A percentile compares a stretch with the other conserved stretches of the same genome.
These are phyloP conservation scores for Pterostichus niger DNA, from an alignment of 2,888 invertebrate species.

Conservation along the genomic window DNA sequence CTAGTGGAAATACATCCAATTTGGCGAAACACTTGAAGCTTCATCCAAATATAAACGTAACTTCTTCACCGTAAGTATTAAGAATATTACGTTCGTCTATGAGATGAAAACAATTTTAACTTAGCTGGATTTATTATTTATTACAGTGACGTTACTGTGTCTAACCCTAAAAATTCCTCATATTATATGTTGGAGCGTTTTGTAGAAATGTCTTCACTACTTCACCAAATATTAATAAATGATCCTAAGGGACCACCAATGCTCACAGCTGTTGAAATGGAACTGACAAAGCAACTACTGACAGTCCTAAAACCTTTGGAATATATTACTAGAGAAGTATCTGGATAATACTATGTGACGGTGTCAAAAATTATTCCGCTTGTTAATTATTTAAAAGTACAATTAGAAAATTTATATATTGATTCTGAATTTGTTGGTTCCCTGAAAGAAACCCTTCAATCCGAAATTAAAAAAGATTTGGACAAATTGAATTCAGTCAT, in stretches of 20 bases:
- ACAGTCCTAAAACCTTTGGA: conserved; percentile 3
- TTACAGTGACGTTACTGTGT: no score
- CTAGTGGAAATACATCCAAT: no score
- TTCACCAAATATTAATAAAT: background rate
- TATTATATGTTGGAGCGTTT: conserved; percentile 53
- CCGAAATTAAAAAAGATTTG: conserved; percentile 37
- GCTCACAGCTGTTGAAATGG: conserved; percentile 10
- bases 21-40: no score
- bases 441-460: background rate
- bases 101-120: no score
- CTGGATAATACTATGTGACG: conserved; percentile 4
- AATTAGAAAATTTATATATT: background rate
- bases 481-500: conserved; percentile 51
- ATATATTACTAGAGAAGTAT: background rate
- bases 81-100: no score
- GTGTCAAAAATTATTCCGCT: background rate
- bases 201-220: conserved; percentile 35
- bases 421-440: no score
- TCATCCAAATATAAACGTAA: no score
- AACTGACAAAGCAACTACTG: background rate
- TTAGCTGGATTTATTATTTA: no score
- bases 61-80: no score
- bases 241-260: background rate
- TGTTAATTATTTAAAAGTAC: conserved; percentile 43
- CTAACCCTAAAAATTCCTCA: no score